phyloP scores from a whole-genome alignment of 1,140 invertebrate species.

The Myzus persicae region DNA sequence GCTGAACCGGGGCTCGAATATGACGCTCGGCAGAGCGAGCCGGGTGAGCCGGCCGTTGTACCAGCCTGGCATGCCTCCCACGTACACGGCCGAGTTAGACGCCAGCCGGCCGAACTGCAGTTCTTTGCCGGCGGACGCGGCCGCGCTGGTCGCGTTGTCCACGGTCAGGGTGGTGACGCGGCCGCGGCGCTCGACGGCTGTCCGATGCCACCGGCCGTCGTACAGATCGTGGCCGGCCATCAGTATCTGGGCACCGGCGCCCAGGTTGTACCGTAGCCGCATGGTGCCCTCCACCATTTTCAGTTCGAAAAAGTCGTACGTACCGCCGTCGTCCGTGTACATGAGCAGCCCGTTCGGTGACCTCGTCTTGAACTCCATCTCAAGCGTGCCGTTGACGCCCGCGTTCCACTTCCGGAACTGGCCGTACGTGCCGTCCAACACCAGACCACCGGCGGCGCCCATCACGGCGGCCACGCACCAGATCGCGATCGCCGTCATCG shows the following conservation, averaged over 20 bases:
- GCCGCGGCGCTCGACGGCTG: slow-evolving; percentile 76
- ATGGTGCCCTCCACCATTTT: slow-evolving; percentile 90
- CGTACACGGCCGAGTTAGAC: slow-evolving; percentile 88
- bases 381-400: slow-evolving; percentile 83
- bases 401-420: slow-evolving; percentile 91
- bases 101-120: slow-evolving; percentile 84
- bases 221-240: slow-evolving; percentile 85
- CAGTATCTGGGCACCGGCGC: slow-evolving; percentile 85
- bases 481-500: not conserved
- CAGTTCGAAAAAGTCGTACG: slow-evolving; percentile 93
- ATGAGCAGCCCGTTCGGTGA: slow-evolving; percentile 87
- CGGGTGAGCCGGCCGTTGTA: slow-evolving; percentile 85
- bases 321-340: slow-evolving; percentile 93
- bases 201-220: slow-evolving; percentile 91
- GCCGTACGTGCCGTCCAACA: slow-evolving; percentile 88
- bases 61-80: slow-evolving; percentile 89
- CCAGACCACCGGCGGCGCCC: slow-evolving; percentile 67
- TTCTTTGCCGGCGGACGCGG: slow-evolving; percentile 81
- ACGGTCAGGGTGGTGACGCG: slow-evolving; percentile 83
- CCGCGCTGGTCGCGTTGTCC: slow-evolving; percentile 78
- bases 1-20: slow-evolving; percentile 88
- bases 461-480: slow-evolving; percentile 26
- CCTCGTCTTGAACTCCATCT: slow-evolving; percentile 91
- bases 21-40: slow-evolving; percentile 84
- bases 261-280: slow-evolving; percentile 86